These are phyloP conservation scores for Linnaemya tessellans DNA, from an alignment of 2,888 invertebrate species.

Conservation along the genomic window DNA sequence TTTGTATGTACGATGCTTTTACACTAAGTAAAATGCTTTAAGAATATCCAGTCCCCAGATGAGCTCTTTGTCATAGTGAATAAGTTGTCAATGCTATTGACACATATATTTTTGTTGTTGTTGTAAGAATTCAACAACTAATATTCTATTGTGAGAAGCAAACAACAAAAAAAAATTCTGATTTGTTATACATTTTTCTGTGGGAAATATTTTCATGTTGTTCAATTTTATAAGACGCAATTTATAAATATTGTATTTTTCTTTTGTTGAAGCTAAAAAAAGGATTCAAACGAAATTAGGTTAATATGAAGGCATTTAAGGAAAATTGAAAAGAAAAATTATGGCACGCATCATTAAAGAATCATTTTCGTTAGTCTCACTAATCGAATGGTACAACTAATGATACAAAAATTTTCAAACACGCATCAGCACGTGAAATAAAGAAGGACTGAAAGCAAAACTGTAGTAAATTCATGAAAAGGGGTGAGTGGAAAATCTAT, in stretches of 20 bases:
- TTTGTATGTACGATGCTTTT: too few species aligned
- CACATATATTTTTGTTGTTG: background rate
- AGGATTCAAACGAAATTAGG: constrained; percentile 3
- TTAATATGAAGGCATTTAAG: constrained; percentile 21
- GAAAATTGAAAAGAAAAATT: constrained; percentile 13
- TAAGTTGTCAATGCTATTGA: background rate
- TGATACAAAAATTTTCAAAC: background rate
- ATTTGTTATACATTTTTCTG: background rate
- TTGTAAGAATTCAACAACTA: background rate
- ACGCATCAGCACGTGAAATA: constrained; percentile 16
- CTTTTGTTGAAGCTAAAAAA: background rate
- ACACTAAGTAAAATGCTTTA: too few species aligned
- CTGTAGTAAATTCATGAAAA: background rate
- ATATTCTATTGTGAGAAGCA: too few species aligned
- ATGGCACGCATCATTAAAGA: constrained; percentile 5
- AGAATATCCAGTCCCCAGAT: background rate
- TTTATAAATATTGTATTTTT: background rate
- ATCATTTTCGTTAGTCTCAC: background rate
- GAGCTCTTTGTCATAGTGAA: background rate
- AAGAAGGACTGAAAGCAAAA: background rate
- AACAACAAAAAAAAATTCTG: background rate
- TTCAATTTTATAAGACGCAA: background rate
- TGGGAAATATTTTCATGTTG: background rate
- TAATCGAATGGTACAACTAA: background rate
- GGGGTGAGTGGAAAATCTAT: background rate